Percentiles rank a stretch among this genome's conserved stretches.
Evolutionary conservation across 2,797 vertebrate species (phyloP).

Genomic region (Danio aesculapii): DNA sequence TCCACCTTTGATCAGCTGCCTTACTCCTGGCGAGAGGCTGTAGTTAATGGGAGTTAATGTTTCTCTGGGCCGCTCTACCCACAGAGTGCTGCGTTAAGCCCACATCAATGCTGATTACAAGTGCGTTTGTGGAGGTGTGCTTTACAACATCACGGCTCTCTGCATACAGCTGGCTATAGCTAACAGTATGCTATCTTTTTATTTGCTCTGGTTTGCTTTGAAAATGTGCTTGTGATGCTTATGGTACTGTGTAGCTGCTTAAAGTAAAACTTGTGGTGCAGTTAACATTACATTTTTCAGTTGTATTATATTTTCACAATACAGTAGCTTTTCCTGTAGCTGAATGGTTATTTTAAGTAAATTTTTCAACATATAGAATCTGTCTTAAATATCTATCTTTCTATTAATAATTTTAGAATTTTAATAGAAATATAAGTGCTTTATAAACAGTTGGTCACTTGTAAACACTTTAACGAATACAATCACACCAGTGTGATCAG

Average conservation of each 20-base stretch:
- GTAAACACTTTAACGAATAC: too few relatives aligned
- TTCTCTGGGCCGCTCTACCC: slow-evolving; percentile 61
- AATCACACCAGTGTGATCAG: too few relatives aligned
- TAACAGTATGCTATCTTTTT: slow-evolving; percentile 35
- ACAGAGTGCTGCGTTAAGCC: slow-evolving; percentile 62
- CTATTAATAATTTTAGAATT: too few relatives aligned
- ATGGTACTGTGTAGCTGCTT: background rate
- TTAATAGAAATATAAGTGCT: too few relatives aligned
- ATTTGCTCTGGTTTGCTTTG: slow-evolving; percentile 47
- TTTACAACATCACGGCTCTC: slow-evolving; percentile 49
- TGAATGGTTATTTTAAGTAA: too few relatives aligned
- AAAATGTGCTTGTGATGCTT: slow-evolving; percentile 38
- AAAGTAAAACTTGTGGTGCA: background rate
- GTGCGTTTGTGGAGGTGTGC: slow-evolving; percentile 57
- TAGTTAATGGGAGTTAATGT: slow-evolving; percentile 64
- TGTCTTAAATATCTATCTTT: too few relatives aligned
- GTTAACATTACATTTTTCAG: background rate
- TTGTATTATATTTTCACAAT: background rate
- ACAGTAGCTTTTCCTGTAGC: background rate
- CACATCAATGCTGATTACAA: slow-evolving; percentile 64
- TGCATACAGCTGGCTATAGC: slow-evolving; percentile 46
- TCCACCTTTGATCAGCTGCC: slow-evolving; percentile 64
- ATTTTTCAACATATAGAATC: background rate
- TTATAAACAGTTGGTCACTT: too few relatives aligned
- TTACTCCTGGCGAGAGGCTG: slow-evolving; percentile 53